Base-by-base conservation (phyloP, 2,113 vertebrate species). In the Mormyrus lacerda region DNA sequence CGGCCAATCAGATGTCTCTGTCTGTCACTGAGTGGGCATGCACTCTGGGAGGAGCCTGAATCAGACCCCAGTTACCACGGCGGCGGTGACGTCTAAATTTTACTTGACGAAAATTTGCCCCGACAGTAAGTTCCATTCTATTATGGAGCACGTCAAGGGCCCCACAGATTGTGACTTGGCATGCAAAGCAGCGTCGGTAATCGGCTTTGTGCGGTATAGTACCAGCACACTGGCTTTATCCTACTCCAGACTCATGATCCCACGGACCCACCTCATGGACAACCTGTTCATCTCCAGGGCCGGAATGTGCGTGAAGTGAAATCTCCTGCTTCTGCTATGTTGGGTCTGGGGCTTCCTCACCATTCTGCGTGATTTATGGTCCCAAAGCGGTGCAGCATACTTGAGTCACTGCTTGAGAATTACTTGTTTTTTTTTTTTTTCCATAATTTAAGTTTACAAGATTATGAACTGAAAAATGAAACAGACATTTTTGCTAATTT, bases 71-170 rank as follows among this genome's bases (percentile, higher is more conserved):
- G 93, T 92, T 93, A 55, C 90, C 91, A 76, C 93, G 91, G 88
- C 91, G 92, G 90, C 89, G 89, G 92, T 90, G 91, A 89, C 90
- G 93, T 94, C 85, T 89, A 94, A 91, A 95, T 93, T 93, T 91
- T 93, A 95, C 92, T 90, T 94, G 91, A 94, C 90, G 92, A 92
- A 92, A 91, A 88, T 89, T 90, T 91, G 91, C 91, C 58, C 91
- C 90, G 55, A 94, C 93, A 94, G 89, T 85, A 84, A 47, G 44
- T 84, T 84, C 82, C 27, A 27, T 17, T 51, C 19, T 48, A 47
- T 50, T 53, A 55, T 53, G 31, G 55, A 87, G 88, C 90, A 93
- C 90, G 90, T 91, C 92, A 93, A 92, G 85, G 85, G 85, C 90
- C 65, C 65, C 92, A 91, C 91, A 92, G 93, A 94, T 92, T 88